phyloP scores from a whole-genome alignment of 2,888 invertebrate genomes.

The Melieria omissa region DNA sequence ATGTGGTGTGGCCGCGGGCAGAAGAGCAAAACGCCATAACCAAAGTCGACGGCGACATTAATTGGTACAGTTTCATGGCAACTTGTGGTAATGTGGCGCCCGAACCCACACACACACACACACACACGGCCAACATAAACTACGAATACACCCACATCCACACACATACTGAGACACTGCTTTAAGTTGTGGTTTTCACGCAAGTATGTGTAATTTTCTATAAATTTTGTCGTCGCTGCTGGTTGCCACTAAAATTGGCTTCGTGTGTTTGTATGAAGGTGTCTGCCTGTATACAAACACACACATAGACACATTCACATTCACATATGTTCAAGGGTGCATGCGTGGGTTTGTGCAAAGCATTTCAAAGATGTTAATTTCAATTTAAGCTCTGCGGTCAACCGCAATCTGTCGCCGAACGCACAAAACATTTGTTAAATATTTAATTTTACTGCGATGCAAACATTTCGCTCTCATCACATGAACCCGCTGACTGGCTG shows the following conservation, averaged over 20 bases:
- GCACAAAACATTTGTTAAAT: not conserved
- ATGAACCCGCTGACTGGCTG: too few species aligned
- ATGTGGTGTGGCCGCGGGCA: not conserved
- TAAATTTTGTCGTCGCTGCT: too few species aligned
- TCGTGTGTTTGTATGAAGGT: conserved; percentile 6
- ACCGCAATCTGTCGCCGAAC: conserved; percentile 32
- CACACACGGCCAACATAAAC: not conserved
- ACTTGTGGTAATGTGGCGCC: conserved; percentile 30
- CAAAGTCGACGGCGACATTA: conserved; percentile 15
- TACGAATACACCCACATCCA: too few species aligned
- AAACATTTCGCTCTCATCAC: not conserved
- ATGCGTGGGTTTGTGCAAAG: too few species aligned
- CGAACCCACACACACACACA: not conserved
- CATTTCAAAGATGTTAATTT: conserved; percentile 24
- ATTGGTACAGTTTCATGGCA: conserved; percentile 37
- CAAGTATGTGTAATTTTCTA: too few species aligned
- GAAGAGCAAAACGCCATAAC: too few species aligned
- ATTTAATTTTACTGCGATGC: not conserved
- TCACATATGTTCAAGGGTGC: too few species aligned
- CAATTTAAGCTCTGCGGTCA: conserved; percentile 32
- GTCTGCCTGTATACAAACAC: not conserved
- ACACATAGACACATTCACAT: not conserved
- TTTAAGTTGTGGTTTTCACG: too few species aligned
- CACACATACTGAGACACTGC: too few species aligned
- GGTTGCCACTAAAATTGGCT: too few species aligned